Evolutionary conservation across 2,113 vertebrate species (phyloP).

Genomic region (Sinocyclocheilus anophthalmus): DNA sequence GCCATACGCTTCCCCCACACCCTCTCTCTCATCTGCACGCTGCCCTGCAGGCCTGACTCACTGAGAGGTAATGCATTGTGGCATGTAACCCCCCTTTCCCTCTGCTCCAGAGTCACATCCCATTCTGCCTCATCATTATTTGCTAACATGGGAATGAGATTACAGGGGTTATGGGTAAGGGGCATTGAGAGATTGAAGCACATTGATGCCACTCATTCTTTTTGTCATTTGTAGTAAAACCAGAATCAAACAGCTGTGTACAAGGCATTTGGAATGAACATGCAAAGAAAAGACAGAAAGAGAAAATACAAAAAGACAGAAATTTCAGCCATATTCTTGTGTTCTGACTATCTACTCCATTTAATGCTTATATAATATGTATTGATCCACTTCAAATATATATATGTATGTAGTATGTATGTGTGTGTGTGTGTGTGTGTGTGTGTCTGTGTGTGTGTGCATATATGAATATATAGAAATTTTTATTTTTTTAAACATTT

Average conservation of each 20-base stretch:
- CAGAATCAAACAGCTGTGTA: constrained; percentile 49
- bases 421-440: too few species aligned
- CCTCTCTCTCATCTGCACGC: constrained; percentile 17
- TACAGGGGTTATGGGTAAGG: constrained; percentile 62
- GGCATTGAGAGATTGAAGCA: constrained; percentile 68
- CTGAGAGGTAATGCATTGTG: constrained; percentile 67
- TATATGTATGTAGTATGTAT: too few species aligned
- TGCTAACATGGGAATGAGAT: constrained; percentile 73
- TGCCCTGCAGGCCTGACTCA: constrained; percentile 61
- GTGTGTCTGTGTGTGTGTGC: too few species aligned
- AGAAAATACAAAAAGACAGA: constrained; percentile 32
- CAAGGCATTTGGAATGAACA: not conserved
- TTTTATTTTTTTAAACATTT: too few species aligned
- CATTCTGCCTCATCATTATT: constrained; percentile 67
- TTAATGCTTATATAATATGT: too few species aligned
- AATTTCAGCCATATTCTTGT: not conserved
- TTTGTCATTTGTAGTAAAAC: constrained; percentile 58
- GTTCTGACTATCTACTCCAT: too few species aligned
- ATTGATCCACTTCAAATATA: too few species aligned
- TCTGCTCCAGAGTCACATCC: constrained; percentile 60
- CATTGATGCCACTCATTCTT: constrained; percentile 63
- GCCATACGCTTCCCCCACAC: constrained; percentile 59
- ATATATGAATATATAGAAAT: too few species aligned
- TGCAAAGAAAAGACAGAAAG: not conserved
- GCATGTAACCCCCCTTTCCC: constrained; percentile 60